phyloP scores from a whole-genome alignment of 2,888 invertebrate species.

The Hirudinaria manillensis region DNA sequence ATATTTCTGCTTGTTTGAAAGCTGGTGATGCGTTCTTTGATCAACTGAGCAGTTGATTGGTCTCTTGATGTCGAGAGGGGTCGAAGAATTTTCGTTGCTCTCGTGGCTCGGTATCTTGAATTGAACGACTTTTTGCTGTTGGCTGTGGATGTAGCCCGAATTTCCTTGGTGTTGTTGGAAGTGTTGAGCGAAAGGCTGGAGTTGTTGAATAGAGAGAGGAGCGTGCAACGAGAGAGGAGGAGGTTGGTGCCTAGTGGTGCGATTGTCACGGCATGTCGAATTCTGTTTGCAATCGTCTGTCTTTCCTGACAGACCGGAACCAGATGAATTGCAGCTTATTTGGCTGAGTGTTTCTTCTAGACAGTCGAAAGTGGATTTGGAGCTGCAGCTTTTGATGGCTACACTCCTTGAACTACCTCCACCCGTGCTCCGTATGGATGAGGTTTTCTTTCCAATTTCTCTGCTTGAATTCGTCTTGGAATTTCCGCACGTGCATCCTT shows the following conservation, averaged over 20 bases:
- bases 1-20: background rate
- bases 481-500: constrained; percentile 7
- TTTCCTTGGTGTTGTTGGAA: constrained; percentile 3
- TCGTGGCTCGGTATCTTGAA: constrained; percentile 13
- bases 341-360: constrained; percentile 6
- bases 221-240: background rate
- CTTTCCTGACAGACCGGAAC: background rate
- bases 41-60: too few species aligned
- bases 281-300: background rate
- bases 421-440: background rate
- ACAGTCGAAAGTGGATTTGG: constrained; percentile 5
- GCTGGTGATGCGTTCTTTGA: constrained; percentile 6
- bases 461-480: background rate
- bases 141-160: background rate
- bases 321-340: constrained; percentile 6
- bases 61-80: too few species aligned
- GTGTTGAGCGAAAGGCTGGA: constrained; percentile 7
- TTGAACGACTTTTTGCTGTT: constrained; percentile 16
- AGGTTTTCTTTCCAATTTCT: background rate
- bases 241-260: background rate
- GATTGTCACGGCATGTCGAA: constrained; percentile 6
- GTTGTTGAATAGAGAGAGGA: constrained; percentile 6
- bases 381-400: constrained; percentile 9
- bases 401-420: background rate
- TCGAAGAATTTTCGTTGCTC: background rate